Conservation (phyloP, 2,888 invertebrate species). For the Thecophora atra region DNA sequence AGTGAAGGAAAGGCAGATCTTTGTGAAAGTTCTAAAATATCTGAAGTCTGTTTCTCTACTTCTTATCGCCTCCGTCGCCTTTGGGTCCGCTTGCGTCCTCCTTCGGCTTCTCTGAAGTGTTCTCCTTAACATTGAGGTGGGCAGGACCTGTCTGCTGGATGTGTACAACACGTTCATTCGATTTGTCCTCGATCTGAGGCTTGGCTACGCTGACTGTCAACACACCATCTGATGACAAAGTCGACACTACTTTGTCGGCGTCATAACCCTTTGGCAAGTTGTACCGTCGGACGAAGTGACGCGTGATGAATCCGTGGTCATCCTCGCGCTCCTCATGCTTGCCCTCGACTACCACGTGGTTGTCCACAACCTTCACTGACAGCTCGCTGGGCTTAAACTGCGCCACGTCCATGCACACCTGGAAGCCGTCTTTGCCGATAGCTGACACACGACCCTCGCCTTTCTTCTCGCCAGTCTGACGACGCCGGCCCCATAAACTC, state of each 20-base stretch:
- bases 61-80: too few relatives aligned
- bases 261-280: constrained; percentile 80
- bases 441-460: too few relatives aligned
- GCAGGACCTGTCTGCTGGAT: constrained; percentile 57
- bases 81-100: too few relatives aligned
- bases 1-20: too few relatives aligned
- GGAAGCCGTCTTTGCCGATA: constrained; percentile 72
- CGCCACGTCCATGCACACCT: constrained; percentile 78
- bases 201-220: constrained; percentile 78
- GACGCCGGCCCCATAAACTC: too few relatives aligned
- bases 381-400: constrained; percentile 82
- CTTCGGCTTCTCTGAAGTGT: too few relatives aligned
- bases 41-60: too few relatives aligned
- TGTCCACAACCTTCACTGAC: constrained; percentile 79
- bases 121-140: constrained; percentile 51
- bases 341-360: constrained; percentile 77
- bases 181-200: constrained; percentile 59
- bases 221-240: constrained; percentile 79
- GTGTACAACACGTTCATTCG: constrained; percentile 56
- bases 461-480: too few relatives aligned
- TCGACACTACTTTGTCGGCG: constrained; percentile 76
- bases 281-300: constrained; percentile 80
- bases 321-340: constrained; percentile 81
- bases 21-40: too few relatives aligned
- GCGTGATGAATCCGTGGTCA: constrained; percentile 76